A percentile compares a stretch with the other conserved stretches of the same genome.
phyloP scores from a whole-genome alignment of 2,888 invertebrate genomes.

The Agrilus biguttatus region DNA sequence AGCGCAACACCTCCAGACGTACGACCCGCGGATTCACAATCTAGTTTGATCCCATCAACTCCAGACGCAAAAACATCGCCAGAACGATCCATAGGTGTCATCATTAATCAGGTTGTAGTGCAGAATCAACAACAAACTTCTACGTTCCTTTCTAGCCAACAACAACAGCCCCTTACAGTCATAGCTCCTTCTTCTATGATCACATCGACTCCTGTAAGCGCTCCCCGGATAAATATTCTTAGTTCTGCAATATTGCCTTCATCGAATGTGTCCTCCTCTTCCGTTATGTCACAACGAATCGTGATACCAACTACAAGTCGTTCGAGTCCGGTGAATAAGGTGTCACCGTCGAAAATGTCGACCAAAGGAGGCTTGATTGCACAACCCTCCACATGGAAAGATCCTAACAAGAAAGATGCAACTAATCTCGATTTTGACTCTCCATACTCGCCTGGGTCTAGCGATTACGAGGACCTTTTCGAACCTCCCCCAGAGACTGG shows the following conservation, averaged over 20 bases:
- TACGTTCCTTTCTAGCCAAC: slow-evolving; percentile 13
- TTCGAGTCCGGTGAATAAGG: slow-evolving; percentile 29
- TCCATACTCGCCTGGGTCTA: slow-evolving; percentile 81
- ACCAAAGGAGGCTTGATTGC: slow-evolving; percentile 41
- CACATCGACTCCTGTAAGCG: slow-evolving; percentile 24
- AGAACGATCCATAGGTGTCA: slow-evolving; percentile 16
- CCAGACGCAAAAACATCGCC: slow-evolving; percentile 17
- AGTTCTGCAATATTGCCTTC: slow-evolving; percentile 23
- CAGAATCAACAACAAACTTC: slow-evolving; percentile 12
- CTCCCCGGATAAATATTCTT: slow-evolving; percentile 26
- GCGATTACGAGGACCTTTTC: slow-evolving; percentile 76
- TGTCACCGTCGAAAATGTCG: slow-evolving; percentile 36
- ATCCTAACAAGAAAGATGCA: slow-evolving; percentile 19
- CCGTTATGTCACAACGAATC: slow-evolving; percentile 29
- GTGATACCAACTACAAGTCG: slow-evolving; percentile 36
- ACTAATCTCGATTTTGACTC: slow-evolving; percentile 61
- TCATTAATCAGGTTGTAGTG: slow-evolving; percentile 16
- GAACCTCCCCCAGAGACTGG: slow-evolving; percentile 48
- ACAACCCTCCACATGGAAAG: slow-evolving; percentile 25
- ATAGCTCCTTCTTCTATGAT: slow-evolving; percentile 22
- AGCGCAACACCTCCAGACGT: slow-evolving; percentile 21
- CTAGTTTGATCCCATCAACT: slow-evolving; percentile 20
- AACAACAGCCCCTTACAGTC: slow-evolving; percentile 25
- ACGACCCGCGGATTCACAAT: slow-evolving; percentile 31
- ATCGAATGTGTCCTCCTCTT: slow-evolving; percentile 17